Evolutionary conservation across 2,113 vertebrate species (phyloP).

Genomic region (Paracanthobrama guichenoti): DNA sequence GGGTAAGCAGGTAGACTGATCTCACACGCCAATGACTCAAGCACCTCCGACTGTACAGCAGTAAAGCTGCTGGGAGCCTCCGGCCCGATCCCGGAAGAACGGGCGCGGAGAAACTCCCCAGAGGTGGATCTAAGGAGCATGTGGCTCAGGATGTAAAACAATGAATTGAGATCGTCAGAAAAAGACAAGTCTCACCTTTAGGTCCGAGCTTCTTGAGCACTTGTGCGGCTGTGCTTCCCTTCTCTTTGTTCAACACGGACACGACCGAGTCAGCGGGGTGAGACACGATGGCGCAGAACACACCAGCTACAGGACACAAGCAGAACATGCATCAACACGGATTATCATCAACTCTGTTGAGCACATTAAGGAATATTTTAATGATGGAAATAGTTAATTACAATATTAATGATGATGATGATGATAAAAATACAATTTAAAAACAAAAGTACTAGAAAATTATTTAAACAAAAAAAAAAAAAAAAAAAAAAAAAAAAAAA

Average conservation of each 20-base stretch:
- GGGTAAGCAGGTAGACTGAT: constrained; percentile 81
- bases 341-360: not conserved
- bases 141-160: constrained; percentile 42
- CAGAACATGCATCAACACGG: not conserved
- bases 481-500: too few relatives aligned
- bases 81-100: constrained; percentile 74
- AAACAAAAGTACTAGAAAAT: too few relatives aligned
- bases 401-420: too few relatives aligned
- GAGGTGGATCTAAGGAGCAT: constrained; percentile 91
- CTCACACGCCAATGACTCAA: constrained; percentile 92
- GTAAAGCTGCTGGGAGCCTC: constrained; percentile 80
- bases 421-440: too few relatives aligned
- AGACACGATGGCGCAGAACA: constrained; percentile 86
- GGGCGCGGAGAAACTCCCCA: constrained; percentile 77
- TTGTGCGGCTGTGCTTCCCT: constrained; percentile 81
- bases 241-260: constrained; percentile 89
- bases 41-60: constrained; percentile 87
- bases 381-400: too few relatives aligned
- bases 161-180: not conserved
- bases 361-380: too few relatives aligned
- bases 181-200: constrained; percentile 69
- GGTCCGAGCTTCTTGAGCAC: constrained; percentile 84
- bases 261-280: constrained; percentile 87
- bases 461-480: too few relatives aligned
- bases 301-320: constrained; percentile 73